phyloP scores from a whole-genome alignment of 2,797 vertebrate genomes.

The Otolemur crassicaudatus region DNA sequence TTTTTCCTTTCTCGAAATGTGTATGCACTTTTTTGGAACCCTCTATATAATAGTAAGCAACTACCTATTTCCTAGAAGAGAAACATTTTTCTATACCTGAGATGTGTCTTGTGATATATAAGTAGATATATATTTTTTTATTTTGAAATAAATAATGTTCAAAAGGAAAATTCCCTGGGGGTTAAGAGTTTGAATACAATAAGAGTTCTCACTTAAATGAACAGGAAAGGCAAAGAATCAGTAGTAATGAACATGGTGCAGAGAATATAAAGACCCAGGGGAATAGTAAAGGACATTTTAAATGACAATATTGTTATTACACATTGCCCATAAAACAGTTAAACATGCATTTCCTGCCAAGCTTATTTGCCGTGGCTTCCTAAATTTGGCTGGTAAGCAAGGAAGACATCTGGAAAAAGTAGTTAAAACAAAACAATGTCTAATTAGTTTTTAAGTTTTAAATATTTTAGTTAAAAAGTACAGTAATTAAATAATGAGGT shows the following conservation, averaged over 20 bases:
- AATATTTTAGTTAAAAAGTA: constrained; percentile 79
- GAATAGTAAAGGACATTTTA: constrained; percentile 72
- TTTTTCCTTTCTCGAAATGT: too few species aligned
- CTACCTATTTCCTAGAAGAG: neutral
- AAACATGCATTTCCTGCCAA: constrained; percentile 60
- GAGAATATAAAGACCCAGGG: constrained; percentile 58
- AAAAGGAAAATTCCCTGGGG: neutral
- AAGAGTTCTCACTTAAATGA: constrained; percentile 15
- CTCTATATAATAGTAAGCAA: constrained; percentile 9
- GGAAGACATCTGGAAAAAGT: constrained; percentile 79
- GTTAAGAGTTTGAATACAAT: neutral
- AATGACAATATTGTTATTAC: constrained; percentile 63
- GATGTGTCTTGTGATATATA: neutral
- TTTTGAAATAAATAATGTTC: constrained; percentile 44
- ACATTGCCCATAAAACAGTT: constrained; percentile 61
- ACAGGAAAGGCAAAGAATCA: constrained; percentile 4
- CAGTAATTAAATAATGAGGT: constrained; percentile 75
- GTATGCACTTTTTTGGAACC: too few species aligned
- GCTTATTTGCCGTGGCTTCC: constrained; percentile 68
- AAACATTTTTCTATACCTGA: neutral
- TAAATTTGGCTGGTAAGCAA: constrained; percentile 75
- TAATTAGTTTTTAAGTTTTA: constrained; percentile 81
- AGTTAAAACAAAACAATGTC: constrained; percentile 80
- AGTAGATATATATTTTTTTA: neutral
- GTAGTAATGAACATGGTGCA: constrained; percentile 21